A percentile compares a stretch with the other conserved stretches of the same genome.
These are phyloP conservation scores for Todiramphus chloris DNA, from an alignment of 2,113 vertebrate genomes.

Conservation along the genomic window DNA sequence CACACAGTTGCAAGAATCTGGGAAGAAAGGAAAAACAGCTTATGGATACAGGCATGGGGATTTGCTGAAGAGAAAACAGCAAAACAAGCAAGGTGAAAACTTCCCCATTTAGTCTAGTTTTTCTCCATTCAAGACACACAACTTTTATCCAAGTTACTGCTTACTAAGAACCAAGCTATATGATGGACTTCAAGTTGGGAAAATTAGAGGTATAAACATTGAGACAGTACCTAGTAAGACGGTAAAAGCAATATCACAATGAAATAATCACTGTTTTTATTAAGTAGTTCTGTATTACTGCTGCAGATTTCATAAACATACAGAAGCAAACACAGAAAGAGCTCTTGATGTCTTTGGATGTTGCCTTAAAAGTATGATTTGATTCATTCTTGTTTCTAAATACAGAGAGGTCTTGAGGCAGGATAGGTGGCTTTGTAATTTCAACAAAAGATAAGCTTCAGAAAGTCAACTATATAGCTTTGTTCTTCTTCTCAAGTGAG, in stretches of 20 bases:
- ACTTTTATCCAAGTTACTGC: not conserved
- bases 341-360: not conserved
- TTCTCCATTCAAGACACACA: not conserved
- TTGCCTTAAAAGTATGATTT: not conserved
- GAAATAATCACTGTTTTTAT: not conserved
- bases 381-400: not conserved
- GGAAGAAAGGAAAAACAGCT: not conserved
- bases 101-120: not conserved
- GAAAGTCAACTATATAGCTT: not conserved
- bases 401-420: not conserved
- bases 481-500: not conserved
- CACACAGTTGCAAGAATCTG: not conserved
- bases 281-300: not conserved
- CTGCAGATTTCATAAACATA: not conserved
- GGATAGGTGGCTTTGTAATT: not conserved
- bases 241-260: not conserved
- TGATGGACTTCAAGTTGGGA: not conserved
- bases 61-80: not conserved
- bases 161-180: not conserved
- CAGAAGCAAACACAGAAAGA: no score
- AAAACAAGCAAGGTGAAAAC: not conserved
- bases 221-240: not conserved
- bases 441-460: not conserved
- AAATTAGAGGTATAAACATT: not conserved
- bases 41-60: rapidly evolving